Conservation (phyloP, 1,140 invertebrate genomes). For the Hestina assimilis region DNA sequence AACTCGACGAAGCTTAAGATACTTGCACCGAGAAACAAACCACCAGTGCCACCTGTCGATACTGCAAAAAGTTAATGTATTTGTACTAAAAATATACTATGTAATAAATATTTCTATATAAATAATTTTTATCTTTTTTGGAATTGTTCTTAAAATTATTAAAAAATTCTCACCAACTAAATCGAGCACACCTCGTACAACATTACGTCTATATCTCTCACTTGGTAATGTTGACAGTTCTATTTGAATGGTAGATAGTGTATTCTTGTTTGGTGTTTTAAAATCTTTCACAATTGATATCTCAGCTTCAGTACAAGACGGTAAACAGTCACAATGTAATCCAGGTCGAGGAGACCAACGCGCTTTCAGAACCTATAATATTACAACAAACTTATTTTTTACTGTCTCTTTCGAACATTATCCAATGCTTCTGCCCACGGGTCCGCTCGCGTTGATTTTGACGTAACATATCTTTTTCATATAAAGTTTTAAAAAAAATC, state of each 20-base stretch:
- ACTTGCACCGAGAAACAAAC: slow-evolving; percentile 82
- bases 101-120: not conserved
- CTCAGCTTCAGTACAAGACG: slow-evolving; percentile 82
- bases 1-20: slow-evolving; percentile 82
- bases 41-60: slow-evolving; percentile 81
- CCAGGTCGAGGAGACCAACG: slow-evolving; percentile 70
- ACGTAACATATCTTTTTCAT: too few relatives aligned
- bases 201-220: slow-evolving; percentile 81
- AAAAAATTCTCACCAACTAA: slow-evolving; percentile 78
- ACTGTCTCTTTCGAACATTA: not conserved
- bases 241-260: slow-evolving; percentile 75
- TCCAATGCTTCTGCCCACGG: too few relatives aligned
- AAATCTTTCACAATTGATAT: slow-evolving; percentile 79
- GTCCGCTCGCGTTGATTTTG: too few relatives aligned
- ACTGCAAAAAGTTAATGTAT: slow-evolving; percentile 60
- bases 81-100: slow-evolving; percentile 1
- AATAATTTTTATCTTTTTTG: too few relatives aligned
- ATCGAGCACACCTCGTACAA: slow-evolving; percentile 81
- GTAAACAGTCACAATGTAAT: slow-evolving; percentile 81
- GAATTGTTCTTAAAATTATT: not conserved
- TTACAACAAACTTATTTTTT: not conserved
- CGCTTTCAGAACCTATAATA: slow-evolving; percentile 61
- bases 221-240: slow-evolving; percentile 79
- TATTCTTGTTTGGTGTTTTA: slow-evolving; percentile 49
- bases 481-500: too few relatives aligned